phyloP scores from a whole-genome alignment of 1,140 invertebrate species.

The Ostrea denselamellosa region DNA sequence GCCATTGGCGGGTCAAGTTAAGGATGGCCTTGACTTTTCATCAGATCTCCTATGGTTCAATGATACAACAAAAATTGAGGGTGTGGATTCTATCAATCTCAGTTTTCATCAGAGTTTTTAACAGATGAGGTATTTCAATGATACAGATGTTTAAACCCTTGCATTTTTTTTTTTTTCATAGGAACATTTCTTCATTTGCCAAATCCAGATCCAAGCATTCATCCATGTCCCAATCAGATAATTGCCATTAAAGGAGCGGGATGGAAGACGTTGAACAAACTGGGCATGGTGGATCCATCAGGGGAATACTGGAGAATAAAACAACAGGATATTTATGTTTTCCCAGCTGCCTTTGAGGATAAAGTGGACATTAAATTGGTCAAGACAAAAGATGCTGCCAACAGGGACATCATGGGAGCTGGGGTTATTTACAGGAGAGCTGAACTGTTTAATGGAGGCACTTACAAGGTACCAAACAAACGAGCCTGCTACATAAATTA shows the following conservation, averaged over 20 bases:
- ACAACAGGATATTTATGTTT: constrained; percentile 49
- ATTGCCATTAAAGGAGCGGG: constrained; percentile 42
- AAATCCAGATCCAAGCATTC: constrained; percentile 22
- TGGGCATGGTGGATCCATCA: constrained; percentile 46
- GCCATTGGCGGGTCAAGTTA: constrained; percentile 53
- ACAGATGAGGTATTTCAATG: background rate
- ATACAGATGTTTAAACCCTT: background rate
- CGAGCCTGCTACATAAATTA: too few relatives aligned
- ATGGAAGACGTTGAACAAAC: constrained; percentile 51
- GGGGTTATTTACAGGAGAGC: constrained; percentile 58
- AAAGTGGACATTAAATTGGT: constrained; percentile 57
- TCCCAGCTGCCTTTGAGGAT: constrained; percentile 38
- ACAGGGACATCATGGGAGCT: constrained; percentile 54
- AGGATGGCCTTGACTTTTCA: constrained; percentile 56
- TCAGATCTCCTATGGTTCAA: constrained; percentile 56
- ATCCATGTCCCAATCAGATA: constrained; percentile 56
- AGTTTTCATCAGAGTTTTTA: background rate
- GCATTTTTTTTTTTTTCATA: background rate
- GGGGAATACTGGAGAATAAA: constrained; percentile 52
- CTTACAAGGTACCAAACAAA: constrained; percentile 52
- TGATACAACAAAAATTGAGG: constrained; percentile 45
- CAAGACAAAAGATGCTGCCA: constrained; percentile 43
- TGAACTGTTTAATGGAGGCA: constrained; percentile 58
- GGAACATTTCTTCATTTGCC: constrained; percentile 61
- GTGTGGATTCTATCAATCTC: background rate